Conservation (phyloP, 2,888 invertebrate genomes). For the Acrobasis consociella region DNA sequence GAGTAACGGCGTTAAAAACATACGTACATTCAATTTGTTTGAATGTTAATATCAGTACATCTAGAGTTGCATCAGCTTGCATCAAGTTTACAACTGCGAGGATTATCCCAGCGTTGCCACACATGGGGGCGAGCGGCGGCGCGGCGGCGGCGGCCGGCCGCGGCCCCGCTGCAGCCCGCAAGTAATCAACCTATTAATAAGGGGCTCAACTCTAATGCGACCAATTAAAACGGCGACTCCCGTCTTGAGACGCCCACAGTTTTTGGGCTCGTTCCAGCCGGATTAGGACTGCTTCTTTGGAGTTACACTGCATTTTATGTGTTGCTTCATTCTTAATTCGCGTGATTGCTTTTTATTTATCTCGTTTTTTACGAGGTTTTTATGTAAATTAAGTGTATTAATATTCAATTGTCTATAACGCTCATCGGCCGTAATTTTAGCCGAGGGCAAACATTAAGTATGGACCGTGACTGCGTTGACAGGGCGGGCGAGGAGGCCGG, state of each 20-base stretch:
- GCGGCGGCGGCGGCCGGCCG: constrained; percentile 33
- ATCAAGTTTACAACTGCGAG: constrained; percentile 18
- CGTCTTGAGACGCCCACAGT: constrained; percentile 77
- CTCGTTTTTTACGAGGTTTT: constrained; percentile 52
- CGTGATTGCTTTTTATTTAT: constrained; percentile 46
- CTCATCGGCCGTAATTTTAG: constrained; percentile 69
- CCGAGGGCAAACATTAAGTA: constrained; percentile 65
- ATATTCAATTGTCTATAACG: constrained; percentile 72
- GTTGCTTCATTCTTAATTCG: constrained; percentile 38
- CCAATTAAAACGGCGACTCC: constrained; percentile 78
- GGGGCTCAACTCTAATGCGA: constrained; percentile 75
- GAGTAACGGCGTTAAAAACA: constrained; percentile 1
- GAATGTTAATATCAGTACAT: not conserved
- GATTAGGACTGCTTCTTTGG: constrained; percentile 67
- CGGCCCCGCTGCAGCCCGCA: constrained; percentile 56
- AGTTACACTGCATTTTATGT: constrained; percentile 52
- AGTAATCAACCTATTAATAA: constrained; percentile 82
- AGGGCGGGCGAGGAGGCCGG: constrained; percentile 55
- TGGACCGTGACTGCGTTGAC: constrained; percentile 77
- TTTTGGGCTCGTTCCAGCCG: constrained; percentile 78
- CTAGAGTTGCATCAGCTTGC: constrained; percentile 5
- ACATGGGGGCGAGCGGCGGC: constrained; percentile 25
- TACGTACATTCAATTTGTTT: not conserved
- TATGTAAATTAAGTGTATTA: constrained; percentile 63
- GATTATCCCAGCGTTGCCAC: constrained; percentile 22